Base-by-base conservation (phyloP, 2,113 vertebrate species). In the Indicator indicator region DNA sequence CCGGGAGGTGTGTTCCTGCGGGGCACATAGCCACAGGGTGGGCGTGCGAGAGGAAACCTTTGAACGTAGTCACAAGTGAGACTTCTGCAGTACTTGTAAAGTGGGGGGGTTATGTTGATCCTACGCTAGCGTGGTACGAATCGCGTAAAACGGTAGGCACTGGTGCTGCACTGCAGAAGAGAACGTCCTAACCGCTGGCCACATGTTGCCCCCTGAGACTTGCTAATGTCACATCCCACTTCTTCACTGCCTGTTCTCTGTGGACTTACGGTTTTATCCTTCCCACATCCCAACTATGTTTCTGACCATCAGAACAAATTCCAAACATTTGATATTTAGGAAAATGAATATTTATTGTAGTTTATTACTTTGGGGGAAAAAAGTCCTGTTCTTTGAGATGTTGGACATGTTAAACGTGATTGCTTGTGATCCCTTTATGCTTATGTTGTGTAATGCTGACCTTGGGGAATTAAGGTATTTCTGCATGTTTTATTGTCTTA, bases 141-240 rank as follows among this genome's bases (percentile, higher is more conserved):
- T 44, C 74, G 82, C 36, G 79, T 76, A 2, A 48, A 5, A 42
- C 89, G 73, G 2, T 15, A 20, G 86, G 88, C 90, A n/a, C 19
- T 24, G 92, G 93, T 91, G 93, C 84, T 85, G 84, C 92, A 75
- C 63, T 86, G 83, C 87, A 93, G 97, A 88, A 94, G 71, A 93
- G 56, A 83, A 67, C 54, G 82, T 68, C 91, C 71, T 82, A 55
- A 81, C 64, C 68, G 84, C 70, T 48, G 83, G 95, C 89, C 81
- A 54, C 88, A 87, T 85, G 56, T 95, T 88, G 94, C 83, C 97
- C 97, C 85, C 20, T 44, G 94, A 92, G 97, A 91, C 86, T 96
- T 89, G 42, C 52, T 63, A 79, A 36, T 64, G 96, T 88, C 40
- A 85, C 93, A 87, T 92, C 94, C 94, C 93, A 9, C 95, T 95